A percentile compares a stretch with the other conserved stretches of the same genome.
Evolutionary conservation across 1,140 invertebrate genomes (phyloP).

Genomic region (Vanessa atalanta): DNA sequence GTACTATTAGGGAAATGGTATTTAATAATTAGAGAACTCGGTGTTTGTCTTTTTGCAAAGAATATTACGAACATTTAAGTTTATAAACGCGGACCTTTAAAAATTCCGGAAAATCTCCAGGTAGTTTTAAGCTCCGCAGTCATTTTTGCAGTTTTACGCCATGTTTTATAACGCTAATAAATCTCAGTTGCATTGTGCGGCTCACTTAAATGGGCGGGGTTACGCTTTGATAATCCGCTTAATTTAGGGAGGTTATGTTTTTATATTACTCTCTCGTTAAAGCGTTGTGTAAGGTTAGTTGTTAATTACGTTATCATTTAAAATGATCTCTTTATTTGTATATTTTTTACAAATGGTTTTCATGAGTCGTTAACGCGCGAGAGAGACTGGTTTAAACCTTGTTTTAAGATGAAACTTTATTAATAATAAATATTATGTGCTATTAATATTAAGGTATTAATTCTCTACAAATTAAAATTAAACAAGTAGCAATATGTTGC

Average conservation of each 20-base stretch:
- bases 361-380: no score
- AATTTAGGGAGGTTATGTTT: background rate
- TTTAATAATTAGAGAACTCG: background rate
- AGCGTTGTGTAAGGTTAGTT: background rate
- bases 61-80: background rate
- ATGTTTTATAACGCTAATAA: slow-evolving; percentile 21
- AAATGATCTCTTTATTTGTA: background rate
- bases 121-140: slow-evolving; percentile 6
- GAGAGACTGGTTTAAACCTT: no score
- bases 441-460: no score
- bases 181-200: slow-evolving; percentile 17
- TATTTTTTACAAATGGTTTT: no score
- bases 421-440: no score
- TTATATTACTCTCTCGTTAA: background rate
- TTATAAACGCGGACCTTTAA: slow-evolving; percentile 10
- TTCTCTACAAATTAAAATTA: no score
- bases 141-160: slow-evolving; percentile 12
- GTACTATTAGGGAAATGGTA: background rate
- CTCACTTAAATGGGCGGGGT: background rate
- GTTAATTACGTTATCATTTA: background rate
- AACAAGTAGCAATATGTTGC: no score
- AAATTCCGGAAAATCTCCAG: slow-evolving; percentile 18
- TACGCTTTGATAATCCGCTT: background rate
- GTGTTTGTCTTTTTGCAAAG: background rate
- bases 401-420: no score